Evolutionary conservation across 2,797 vertebrate genomes (phyloP).

Genomic region (Malurus splendens): DNA sequence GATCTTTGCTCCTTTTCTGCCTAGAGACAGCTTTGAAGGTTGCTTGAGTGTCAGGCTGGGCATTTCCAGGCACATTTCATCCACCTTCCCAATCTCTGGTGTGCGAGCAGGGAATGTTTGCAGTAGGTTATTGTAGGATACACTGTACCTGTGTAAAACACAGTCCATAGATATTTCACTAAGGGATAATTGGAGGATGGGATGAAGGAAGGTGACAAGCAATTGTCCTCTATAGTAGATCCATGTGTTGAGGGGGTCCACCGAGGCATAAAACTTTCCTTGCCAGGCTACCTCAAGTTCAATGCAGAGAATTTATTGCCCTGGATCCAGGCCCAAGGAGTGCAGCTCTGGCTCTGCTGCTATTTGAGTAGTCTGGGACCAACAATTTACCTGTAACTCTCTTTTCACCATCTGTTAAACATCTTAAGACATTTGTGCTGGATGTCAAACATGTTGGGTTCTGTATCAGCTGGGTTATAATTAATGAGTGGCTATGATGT

Average conservation of each 20-base stretch:
- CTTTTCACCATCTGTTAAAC: constrained; percentile 54
- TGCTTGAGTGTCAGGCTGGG: background rate
- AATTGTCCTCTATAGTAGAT: background rate
- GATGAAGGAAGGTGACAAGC: background rate
- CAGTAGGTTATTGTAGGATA: background rate
- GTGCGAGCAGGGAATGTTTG: background rate
- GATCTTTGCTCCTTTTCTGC: background rate
- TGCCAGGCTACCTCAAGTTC: background rate
- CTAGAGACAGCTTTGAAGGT: background rate
- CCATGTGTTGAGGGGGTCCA: background rate
- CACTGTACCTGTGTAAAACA: background rate
- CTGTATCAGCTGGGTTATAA: constrained; percentile 40
- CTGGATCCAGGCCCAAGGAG: constrained; percentile 30
- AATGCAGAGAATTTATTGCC: constrained; percentile 2
- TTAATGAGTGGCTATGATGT: constrained; percentile 36
- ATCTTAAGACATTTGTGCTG: constrained; percentile 27
- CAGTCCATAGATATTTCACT: background rate
- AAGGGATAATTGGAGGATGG: background rate
- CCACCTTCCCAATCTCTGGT: background rate
- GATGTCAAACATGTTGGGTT: background rate
- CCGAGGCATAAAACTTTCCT: background rate
- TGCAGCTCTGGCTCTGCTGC: constrained; percentile 12
- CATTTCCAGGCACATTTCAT: background rate
- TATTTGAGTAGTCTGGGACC: constrained; percentile 34
- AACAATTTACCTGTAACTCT: constrained; percentile 42